Base-by-base conservation (phyloP, 2,113 vertebrate genomes). In the Paradisaea rubra region DNA sequence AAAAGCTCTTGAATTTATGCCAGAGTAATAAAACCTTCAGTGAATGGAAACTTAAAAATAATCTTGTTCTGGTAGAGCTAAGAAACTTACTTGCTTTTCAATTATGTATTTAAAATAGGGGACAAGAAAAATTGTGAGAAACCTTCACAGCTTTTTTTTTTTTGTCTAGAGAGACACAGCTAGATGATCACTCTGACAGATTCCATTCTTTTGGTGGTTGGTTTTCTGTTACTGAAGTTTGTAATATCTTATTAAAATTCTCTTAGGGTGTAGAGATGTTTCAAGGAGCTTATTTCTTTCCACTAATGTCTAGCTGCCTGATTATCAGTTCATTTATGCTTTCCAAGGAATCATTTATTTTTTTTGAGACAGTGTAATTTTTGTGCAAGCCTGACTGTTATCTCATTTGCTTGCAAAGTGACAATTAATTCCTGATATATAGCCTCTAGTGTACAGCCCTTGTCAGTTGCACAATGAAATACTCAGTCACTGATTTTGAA, bases 271-370 rank as follows among this genome's bases (percentile, higher is more conserved):
- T 91, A 94, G 91, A 91, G 77, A 91, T 92, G 47, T 95, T 96
- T 93, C 94, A 96, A 85, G 49, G 73, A 93, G 61, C 28, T 83
- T 54, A 95, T 94, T 94, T 90, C 35, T 94, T 95, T 70, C 80
- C 70, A 49, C 30, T 88, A 73, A 87, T 52, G 45, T 89, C 92
- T 96, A 95, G 72, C 78, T 94, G 86, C 39, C 88, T 93, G 94
- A 96, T 97, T 96, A 97, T 94, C 88, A 84, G 76, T 93, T 97
- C 94, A 94, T 95, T 97, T 97, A 88, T 96, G 82, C 65, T 91
- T 89, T 97, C 76, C 76, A 63, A 86, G 56, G 81, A 96, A 91
- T 73, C 47, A 72, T 91, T 96, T 95, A 89, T 94, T 87, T 92
- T 93, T 93, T 93, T 96, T 94, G 92, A 96, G 79, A 84, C 47